Percentiles rank a stretch among this genome's conserved stretches.
Conservation (phyloP, 1,140 invertebrate genomes). For the Apis cerana region DNA sequence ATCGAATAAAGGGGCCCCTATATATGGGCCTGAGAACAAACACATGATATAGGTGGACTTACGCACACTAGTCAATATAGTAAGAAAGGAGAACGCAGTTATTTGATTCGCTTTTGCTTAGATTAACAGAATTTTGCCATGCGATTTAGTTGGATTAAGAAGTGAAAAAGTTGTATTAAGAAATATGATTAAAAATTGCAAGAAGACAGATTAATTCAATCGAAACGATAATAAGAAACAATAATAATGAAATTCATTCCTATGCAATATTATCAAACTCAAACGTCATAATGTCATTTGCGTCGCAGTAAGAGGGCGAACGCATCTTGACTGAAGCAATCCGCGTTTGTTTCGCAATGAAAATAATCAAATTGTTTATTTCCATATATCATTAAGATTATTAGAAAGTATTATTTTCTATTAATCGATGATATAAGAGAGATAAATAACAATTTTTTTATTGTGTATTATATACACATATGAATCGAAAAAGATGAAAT, state of each 20-base stretch:
- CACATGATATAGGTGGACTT: background rate
- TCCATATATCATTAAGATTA: too few species aligned
- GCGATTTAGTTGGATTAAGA: constrained; percentile 3
- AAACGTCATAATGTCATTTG: background rate
- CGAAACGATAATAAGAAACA: background rate
- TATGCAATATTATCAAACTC: background rate
- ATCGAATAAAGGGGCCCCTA: constrained; percentile 46
- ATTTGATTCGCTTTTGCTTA: background rate
- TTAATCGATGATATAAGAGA: too few species aligned
- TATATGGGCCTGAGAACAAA: constrained; percentile 61
- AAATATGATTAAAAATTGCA: background rate
- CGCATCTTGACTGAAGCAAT: background rate
- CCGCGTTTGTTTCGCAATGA: background rate
- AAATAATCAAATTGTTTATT: background rate
- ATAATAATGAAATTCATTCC: constrained; percentile 9
- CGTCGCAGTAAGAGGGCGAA: background rate
- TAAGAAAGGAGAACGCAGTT: background rate
- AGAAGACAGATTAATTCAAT: background rate
- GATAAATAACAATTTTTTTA: too few species aligned
- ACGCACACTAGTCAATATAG: background rate
- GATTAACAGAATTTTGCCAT: background rate
- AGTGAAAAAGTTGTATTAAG: background rate
- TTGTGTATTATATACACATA: too few species aligned
- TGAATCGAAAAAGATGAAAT: too few species aligned
- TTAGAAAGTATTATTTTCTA: background rate